Percentiles rank a stretch among this genome's conserved stretches.
Conservation (phyloP, 2,888 invertebrate genomes). For the Melanargia galathea region DNA sequence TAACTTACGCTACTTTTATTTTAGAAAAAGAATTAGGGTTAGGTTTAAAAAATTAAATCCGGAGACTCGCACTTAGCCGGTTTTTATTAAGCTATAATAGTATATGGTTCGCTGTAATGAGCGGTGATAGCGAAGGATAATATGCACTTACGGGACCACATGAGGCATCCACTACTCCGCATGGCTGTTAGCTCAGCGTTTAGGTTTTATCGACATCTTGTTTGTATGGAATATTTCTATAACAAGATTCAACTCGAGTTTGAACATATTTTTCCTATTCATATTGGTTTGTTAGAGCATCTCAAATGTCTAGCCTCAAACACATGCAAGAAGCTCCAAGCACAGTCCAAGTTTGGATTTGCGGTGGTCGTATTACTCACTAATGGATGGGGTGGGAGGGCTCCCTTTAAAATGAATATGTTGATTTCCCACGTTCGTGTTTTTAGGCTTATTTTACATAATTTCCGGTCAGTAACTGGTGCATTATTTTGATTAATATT, state of each 20-base stretch:
- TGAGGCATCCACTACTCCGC: too few relatives aligned
- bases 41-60: too few relatives aligned
- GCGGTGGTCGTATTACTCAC: constrained; percentile 65
- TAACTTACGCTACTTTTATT: too few relatives aligned
- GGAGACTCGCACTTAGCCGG: too few relatives aligned
- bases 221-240: too few relatives aligned
- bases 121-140: too few relatives aligned
- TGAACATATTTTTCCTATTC: constrained; percentile 47
- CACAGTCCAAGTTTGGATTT: constrained; percentile 62
- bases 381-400: constrained; percentile 70
- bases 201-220: too few relatives aligned
- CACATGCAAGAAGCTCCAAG: constrained; percentile 64
- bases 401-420: constrained; percentile 73
- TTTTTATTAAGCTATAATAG: too few relatives aligned
- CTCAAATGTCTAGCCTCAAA: constrained; percentile 55
- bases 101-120: too few relatives aligned
- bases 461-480: constrained; percentile 72
- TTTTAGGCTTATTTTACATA: constrained; percentile 76
- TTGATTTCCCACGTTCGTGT: constrained; percentile 71
- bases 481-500: constrained; percentile 62
- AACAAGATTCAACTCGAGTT: neutral
- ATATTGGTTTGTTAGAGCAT: constrained; percentile 53
- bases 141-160: too few relatives aligned
- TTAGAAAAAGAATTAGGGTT: too few relatives aligned
- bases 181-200: too few relatives aligned